These are phyloP conservation scores for Diarsia dahlii DNA, from an alignment of 2,888 invertebrate genomes.

Conservation along the genomic window DNA sequence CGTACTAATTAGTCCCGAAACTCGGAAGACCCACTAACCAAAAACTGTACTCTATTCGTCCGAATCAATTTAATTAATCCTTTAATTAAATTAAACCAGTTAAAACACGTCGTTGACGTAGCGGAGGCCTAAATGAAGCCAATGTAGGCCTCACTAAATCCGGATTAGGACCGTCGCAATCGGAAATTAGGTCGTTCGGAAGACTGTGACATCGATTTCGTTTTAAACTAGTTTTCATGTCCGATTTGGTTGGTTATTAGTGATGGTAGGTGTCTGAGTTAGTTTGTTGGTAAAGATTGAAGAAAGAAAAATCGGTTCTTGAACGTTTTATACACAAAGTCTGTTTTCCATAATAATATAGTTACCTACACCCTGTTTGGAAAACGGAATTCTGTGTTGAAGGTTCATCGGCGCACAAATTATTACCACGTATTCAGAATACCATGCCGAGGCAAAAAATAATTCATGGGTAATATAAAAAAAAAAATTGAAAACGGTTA, in stretches of 20 bases:
- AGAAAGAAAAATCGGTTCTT: not conserved
- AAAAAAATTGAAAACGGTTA: too few species aligned
- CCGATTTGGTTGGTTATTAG: not conserved
- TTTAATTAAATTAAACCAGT: conserved; percentile 68
- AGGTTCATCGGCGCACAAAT: too few species aligned
- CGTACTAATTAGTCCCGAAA: conserved; percentile 9
- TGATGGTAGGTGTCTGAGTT: not conserved
- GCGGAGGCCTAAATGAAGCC: conserved; percentile 60
- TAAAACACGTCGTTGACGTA: conserved; percentile 53
- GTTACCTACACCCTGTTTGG: too few species aligned
- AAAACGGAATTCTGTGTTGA: too few species aligned
- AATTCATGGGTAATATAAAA: too few species aligned
- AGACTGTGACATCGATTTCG: conserved; percentile 59
- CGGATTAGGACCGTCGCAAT: conserved; percentile 71
- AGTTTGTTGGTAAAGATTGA: not conserved
- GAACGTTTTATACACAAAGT: not conserved
- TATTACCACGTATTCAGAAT: too few species aligned
- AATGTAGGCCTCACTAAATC: conserved; percentile 73
- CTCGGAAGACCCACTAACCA: conserved; percentile 20
- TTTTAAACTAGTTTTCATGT: conserved; percentile 38
- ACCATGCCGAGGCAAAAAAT: too few species aligned
- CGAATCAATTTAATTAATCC: conserved; percentile 56
- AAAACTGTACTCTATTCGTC: conserved; percentile 33
- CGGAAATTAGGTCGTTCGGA: conserved; percentile 76
- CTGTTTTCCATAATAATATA: too few species aligned